A percentile compares a stretch with the other conserved stretches of the same genome.
Evolutionary conservation across 2,888 invertebrate genomes (phyloP).

Genomic region (Ophion ellenae): DNA sequence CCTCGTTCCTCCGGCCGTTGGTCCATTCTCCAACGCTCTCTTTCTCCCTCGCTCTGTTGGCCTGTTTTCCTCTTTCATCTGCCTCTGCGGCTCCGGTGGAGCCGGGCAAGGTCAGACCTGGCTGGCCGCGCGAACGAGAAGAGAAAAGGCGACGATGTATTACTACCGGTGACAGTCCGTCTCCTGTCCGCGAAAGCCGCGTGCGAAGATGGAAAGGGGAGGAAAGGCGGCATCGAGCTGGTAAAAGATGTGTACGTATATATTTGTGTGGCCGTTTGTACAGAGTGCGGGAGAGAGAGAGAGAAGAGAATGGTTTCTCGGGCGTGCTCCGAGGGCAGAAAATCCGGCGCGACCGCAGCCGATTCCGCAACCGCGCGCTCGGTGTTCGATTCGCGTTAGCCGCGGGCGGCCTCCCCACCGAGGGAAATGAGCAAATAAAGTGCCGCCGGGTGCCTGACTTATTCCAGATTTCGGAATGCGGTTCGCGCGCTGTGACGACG

Average conservation of each 20-base stretch:
- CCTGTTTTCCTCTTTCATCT: not conserved
- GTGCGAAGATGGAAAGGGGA: conserved; percentile 38
- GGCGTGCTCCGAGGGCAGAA: conserved; percentile 45
- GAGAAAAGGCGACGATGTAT: conserved; percentile 82
- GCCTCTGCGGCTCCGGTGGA: conserved; percentile 8
- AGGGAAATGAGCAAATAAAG: conserved; percentile 81
- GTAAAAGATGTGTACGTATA: conserved; percentile 51
- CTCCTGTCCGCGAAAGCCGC: conserved; percentile 71
- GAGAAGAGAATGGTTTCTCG: conserved; percentile 19
- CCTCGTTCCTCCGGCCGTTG: conserved; percentile 16
- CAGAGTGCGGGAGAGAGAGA: conserved; percentile 30
- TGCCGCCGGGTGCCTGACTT: conserved; percentile 76
- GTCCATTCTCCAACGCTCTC: conserved; percentile 35
- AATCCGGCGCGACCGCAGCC: conserved; percentile 31
- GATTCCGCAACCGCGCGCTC: conserved; percentile 17
- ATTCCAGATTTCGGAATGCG: conserved; percentile 80
- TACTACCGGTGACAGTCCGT: conserved; percentile 82
- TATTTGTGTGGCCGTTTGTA: conserved; percentile 25
- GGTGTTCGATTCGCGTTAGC: conserved; percentile 59
- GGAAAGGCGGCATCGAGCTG: conserved; percentile 55
- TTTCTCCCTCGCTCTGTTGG: not conserved
- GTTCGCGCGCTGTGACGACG: conserved; percentile 68
- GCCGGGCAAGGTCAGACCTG: conserved; percentile 12
- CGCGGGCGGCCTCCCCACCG: conserved; percentile 62
- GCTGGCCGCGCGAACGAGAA: conserved; percentile 55